Conservation (phyloP, 2,113 vertebrate genomes). For the Tamias sibiricus region DNA sequence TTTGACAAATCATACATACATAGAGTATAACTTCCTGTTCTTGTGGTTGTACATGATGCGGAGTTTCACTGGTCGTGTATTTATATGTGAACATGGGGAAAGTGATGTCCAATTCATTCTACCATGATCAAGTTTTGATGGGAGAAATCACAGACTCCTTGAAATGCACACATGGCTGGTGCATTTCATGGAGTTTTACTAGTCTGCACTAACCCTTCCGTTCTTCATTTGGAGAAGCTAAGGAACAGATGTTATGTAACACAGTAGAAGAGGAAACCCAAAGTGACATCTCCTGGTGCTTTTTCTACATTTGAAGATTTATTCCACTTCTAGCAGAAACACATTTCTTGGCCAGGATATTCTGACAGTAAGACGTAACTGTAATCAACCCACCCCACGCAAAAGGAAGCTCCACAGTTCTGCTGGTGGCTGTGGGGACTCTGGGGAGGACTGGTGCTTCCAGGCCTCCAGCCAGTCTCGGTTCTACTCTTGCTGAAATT, state of each 20-base stretch:
- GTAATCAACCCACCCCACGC: accelerated
- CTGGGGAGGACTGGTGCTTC: neutral
- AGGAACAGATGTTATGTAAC: neutral
- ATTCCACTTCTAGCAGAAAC: neutral
- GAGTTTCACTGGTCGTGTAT: too few species aligned
- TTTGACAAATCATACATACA: too few species aligned
- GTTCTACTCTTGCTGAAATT: neutral
- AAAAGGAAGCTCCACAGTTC: neutral
- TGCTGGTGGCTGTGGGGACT: neutral
- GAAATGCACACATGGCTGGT: neutral
- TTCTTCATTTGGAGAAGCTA: neutral
- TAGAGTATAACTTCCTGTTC: too few species aligned
- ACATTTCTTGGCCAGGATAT: neutral
- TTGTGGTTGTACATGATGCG: too few species aligned
- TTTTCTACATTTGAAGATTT: neutral
- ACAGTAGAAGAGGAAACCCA: neutral
- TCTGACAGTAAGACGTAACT: neutral
- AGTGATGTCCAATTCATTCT: too few species aligned
- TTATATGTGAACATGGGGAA: too few species aligned
- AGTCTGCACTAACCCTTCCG: neutral
- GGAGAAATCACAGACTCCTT: neutral
- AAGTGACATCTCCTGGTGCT: neutral
- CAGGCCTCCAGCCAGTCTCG: neutral
- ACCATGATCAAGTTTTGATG: neutral
- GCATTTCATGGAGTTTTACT: neutral